Percentiles rank a stretch among this genome's conserved stretches.
Conservation (phyloP, 2,113 vertebrate genomes). For the Erpornis zantholeuca region DNA sequence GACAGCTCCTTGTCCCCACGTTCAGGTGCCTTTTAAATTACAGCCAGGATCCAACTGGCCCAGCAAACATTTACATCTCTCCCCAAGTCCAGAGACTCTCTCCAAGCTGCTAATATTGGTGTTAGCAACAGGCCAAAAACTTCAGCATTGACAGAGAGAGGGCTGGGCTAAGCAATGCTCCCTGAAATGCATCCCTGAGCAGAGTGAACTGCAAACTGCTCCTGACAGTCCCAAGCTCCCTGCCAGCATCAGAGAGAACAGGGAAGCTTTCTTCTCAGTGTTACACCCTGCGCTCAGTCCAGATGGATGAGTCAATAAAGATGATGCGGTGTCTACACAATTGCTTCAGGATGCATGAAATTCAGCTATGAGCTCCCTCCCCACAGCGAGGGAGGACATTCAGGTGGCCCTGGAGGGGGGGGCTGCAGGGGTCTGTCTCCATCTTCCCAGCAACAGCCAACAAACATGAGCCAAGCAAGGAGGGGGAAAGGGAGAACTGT, state of each 20-base stretch:
- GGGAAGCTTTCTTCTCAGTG: accelerated
- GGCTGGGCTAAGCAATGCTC: background rate
- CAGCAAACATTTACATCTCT: background rate
- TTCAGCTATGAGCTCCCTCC: constrained; percentile 2
- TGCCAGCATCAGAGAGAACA: background rate
- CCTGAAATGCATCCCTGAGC: background rate
- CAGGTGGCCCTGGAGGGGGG: background rate
- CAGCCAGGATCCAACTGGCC: background rate
- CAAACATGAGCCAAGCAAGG: background rate
- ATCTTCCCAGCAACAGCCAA: background rate
- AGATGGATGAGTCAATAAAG: constrained; percentile 18
- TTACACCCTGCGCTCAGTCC: background rate
- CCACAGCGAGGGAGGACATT: background rate
- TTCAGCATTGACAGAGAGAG: background rate
- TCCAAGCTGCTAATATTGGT: background rate
- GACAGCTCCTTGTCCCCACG: background rate
- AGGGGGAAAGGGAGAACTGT: background rate
- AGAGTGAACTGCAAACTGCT: background rate
- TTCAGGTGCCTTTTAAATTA: background rate
- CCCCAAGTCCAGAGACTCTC: background rate
- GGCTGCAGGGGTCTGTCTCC: background rate
- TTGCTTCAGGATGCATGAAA: constrained; percentile 45
- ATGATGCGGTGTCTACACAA: background rate
- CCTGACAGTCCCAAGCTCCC: background rate
- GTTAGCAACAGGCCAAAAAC: background rate